These are phyloP conservation scores for Calycopis cecrops DNA, from an alignment of 1,140 invertebrate species.

Conservation along the genomic window DNA sequence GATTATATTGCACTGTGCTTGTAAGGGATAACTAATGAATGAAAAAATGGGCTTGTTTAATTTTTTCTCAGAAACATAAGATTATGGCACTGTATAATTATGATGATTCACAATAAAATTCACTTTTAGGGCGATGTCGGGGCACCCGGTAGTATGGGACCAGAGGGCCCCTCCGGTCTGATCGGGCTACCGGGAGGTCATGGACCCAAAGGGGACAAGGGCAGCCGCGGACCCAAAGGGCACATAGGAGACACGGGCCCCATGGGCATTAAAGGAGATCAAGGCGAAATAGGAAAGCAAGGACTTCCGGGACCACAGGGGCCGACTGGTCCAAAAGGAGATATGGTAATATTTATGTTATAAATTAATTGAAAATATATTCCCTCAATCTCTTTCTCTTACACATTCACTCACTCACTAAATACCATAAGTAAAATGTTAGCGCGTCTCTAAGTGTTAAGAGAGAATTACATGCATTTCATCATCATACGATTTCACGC, in stretches of 20 bases:
- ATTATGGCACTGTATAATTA: no score
- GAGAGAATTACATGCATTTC: no score
- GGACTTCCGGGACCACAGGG: conserved; percentile 78
- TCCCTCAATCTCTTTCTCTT: neutral
- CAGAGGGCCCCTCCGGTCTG: conserved; percentile 77
- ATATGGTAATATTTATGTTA: conserved; percentile 64
- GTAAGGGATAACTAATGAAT: no score
- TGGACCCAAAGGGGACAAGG: conserved; percentile 82
- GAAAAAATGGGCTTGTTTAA: no score
- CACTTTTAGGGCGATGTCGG: conserved; percentile 82
- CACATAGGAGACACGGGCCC: conserved; percentile 83
- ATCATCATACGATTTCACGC: no score
- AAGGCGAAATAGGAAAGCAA: conserved; percentile 83
- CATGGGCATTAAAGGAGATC: conserved; percentile 81
- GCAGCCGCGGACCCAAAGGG: conserved; percentile 82
- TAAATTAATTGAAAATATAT: neutral
- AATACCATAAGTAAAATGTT: no score
- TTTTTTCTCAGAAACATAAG: no score
- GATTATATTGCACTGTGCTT: no score
- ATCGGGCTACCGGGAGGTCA: conserved; percentile 78
- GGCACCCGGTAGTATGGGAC: conserved; percentile 77
- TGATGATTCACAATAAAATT: conserved; percentile 2
- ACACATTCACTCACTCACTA: no score
- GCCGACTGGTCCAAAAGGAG: conserved; percentile 80
- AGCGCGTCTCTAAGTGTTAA: no score